A percentile compares a stretch with the other conserved stretches of the same genome.
Conservation (phyloP, 2,113 vertebrate genomes). For the Nymphicus hollandicus region DNA sequence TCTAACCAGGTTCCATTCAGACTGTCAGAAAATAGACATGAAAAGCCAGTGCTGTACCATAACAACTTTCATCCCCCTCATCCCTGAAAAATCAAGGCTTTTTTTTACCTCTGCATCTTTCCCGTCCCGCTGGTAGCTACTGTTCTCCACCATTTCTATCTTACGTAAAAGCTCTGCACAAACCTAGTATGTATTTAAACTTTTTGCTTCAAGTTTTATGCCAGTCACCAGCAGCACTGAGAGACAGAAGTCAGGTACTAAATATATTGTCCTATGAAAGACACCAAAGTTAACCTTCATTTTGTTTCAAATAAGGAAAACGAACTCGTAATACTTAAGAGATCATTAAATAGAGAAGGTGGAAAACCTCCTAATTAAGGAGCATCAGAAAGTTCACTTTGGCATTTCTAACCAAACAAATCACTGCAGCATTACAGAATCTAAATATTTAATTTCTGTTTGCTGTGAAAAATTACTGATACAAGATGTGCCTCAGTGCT, state of each 20-base stretch:
- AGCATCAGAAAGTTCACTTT: background rate
- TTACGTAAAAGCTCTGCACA: background rate
- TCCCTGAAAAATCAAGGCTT: background rate
- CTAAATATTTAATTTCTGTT: background rate
- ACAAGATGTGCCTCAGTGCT: background rate
- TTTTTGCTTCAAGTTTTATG: background rate
- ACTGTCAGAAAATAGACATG: background rate
- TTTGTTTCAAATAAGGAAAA: background rate
- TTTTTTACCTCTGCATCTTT: background rate
- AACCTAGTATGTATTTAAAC: background rate
- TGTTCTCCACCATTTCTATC: background rate
- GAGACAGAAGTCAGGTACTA: background rate
- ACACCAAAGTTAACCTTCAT: background rate
- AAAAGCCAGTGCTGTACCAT: accelerated
- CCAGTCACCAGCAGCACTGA: background rate
- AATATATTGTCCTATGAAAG: background rate
- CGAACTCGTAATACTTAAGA: background rate
- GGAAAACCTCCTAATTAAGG: background rate
- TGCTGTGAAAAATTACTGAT: background rate
- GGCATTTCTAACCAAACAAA: background rate
- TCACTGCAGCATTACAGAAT: background rate
- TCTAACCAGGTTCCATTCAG: background rate
- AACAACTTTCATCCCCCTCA: background rate
- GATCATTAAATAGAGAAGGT: background rate
- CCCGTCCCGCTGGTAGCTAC: background rate